These are phyloP conservation scores for Caenorhabditis plicata DNA, from an alignment of 2,888 invertebrate species.

Conservation along the genomic window DNA sequence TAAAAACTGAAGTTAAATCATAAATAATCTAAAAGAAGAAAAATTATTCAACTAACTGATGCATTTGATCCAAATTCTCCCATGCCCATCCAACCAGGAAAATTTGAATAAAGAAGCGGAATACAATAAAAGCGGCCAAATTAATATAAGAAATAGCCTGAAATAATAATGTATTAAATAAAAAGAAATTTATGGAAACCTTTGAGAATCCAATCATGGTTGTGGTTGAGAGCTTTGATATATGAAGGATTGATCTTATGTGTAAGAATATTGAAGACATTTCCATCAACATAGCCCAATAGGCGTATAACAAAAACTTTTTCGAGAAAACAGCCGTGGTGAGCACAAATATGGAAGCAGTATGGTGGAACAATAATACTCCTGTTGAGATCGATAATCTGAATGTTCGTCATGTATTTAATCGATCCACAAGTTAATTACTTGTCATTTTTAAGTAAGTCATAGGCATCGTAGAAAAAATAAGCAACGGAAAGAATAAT, in stretches of 20 bases:
- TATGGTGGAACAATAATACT: slow-evolving; percentile 45
- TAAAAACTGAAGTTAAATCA: no score
- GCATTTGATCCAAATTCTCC: slow-evolving; percentile 41
- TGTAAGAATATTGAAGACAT: slow-evolving; percentile 45
- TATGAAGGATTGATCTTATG: slow-evolving; percentile 39
- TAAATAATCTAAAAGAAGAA: neutral
- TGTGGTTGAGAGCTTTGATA: slow-evolving; percentile 34
- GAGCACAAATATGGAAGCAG: slow-evolving; percentile 39
- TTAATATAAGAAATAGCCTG: slow-evolving; percentile 26
- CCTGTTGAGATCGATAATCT: slow-evolving; percentile 46
- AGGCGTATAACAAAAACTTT: slow-evolving; percentile 46
- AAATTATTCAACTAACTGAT: slow-evolving; percentile 37
- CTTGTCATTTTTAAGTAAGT: slow-evolving; percentile 46
- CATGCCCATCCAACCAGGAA: slow-evolving; percentile 42
- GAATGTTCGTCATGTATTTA: neutral
- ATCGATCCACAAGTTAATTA: slow-evolving; percentile 7
- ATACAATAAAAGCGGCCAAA: slow-evolving; percentile 35
- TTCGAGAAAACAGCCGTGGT: slow-evolving; percentile 35
- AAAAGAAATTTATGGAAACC: neutral
- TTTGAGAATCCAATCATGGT: slow-evolving; percentile 41
- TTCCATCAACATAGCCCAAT: slow-evolving; percentile 49
- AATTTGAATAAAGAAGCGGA: slow-evolving; percentile 42
- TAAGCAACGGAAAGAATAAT: slow-evolving; percentile 43
- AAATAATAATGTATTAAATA: neutral
- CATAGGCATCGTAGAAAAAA: slow-evolving; percentile 44